Evolutionary conservation across 2,113 vertebrate genomes (phyloP).

Genomic region (Alligator sinensis): DNA sequence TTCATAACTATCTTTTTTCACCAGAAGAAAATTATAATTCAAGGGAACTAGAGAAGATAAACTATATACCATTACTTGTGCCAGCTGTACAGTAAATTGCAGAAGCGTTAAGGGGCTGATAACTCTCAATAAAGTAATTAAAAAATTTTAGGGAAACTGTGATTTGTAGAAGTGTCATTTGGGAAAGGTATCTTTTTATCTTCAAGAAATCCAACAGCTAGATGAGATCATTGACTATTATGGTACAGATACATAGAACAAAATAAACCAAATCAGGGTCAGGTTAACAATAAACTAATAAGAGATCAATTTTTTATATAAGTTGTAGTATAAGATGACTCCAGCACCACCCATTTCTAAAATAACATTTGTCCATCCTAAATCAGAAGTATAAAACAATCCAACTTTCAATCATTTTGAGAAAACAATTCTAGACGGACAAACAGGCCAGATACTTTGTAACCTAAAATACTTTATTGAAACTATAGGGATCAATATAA

Average conservation of each 20-base stretch:
- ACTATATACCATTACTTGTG: accelerated
- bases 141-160: not conserved
- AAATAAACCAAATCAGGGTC: not conserved
- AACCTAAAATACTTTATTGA: not conserved
- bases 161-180: not conserved
- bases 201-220: not conserved
- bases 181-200: not conserved
- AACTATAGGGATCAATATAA: not conserved
- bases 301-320: not conserved
- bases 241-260: not conserved
- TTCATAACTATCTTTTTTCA: not conserved
- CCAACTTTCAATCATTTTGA: not conserved
- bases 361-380: not conserved
- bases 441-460: not conserved
- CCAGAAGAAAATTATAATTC: accelerated
- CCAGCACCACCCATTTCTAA: not conserved
- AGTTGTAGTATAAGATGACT: not conserved
- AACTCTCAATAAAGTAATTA: not conserved
- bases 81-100: not conserved
- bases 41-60: not conserved
- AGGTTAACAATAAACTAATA: not conserved
- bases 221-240: not conserved
- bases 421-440: not conserved
- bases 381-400: not conserved
- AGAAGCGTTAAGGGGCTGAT: not conserved